Evolutionary conservation across 2,113 vertebrate genomes (phyloP).

Genomic region (Nannobrachium achirus): DNA sequence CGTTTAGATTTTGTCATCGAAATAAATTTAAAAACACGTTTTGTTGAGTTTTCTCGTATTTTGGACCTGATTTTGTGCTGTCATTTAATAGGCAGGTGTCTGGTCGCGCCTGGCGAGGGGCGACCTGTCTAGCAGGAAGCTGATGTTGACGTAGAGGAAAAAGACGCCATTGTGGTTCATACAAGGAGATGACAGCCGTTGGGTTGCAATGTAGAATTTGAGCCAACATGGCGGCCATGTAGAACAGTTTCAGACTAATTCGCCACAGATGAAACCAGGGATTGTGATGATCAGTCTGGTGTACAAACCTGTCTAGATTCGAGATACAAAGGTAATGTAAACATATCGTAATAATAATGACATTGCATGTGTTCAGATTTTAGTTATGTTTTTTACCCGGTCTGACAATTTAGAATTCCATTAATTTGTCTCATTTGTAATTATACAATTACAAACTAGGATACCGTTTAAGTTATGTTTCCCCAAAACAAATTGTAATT

Average conservation of each 20-base stretch:
- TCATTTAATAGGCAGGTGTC: conserved; percentile 12
- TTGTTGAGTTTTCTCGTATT: rapidly evolving
- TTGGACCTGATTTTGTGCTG: background rate
- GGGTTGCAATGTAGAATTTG: background rate
- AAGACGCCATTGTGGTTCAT: conserved; percentile 73
- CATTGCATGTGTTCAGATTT: no score
- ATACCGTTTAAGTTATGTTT: no score
- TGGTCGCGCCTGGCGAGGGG: background rate
- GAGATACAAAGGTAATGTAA: conserved; percentile 48
- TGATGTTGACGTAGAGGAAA: conserved; percentile 18
- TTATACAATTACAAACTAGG: no score
- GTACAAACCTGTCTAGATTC: conserved; percentile 26
- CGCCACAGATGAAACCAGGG: background rate
- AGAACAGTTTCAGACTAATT: conserved; percentile 19
- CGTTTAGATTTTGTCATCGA: rapidly evolving
- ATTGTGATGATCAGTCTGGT: conserved; percentile 10
- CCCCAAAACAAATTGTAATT: no score
- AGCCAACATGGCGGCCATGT: conserved; percentile 61
- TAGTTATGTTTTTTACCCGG: no score
- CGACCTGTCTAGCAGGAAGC: conserved; percentile 70
- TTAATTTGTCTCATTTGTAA: no score
- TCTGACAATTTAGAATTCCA: no score
- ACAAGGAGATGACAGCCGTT: rapidly evolving
- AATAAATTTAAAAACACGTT: background rate
- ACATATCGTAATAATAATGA: no score